A percentile compares a stretch with the other conserved stretches of the same genome.
Evolutionary conservation across 2,888 invertebrate genomes (phyloP).

Genomic region (Chesias legatella): DNA sequence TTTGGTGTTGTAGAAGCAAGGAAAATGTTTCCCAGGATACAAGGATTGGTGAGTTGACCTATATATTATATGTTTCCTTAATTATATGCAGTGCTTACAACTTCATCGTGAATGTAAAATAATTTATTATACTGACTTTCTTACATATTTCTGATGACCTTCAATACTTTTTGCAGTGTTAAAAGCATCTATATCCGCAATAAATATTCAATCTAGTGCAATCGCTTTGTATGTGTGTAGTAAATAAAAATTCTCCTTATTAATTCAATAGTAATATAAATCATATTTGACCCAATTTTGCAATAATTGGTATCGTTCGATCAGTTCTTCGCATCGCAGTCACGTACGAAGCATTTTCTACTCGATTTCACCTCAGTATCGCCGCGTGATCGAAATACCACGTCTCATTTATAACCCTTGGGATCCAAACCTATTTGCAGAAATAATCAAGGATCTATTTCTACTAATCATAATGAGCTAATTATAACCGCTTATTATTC

Average conservation of each 20-base stretch:
- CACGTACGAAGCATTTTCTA: constrained; percentile 27
- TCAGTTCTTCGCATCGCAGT: constrained; percentile 23
- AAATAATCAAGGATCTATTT: constrained; percentile 21
- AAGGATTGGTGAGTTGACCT: constrained; percentile 64
- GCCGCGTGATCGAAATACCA: constrained; percentile 28
- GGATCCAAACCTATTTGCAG: constrained; percentile 7
- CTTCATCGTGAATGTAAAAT: background rate
- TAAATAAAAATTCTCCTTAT: too few relatives aligned
- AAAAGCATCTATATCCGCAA: too few relatives aligned
- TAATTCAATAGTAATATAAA: too few relatives aligned
- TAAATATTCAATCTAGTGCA: too few relatives aligned
- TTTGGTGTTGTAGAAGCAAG: constrained; percentile 37
- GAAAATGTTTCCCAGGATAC: constrained; percentile 74
- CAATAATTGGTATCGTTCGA: constrained; percentile 24
- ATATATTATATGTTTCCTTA: background rate
- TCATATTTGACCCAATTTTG: constrained; percentile 27
- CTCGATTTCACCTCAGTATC: constrained; percentile 34
- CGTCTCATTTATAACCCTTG: constrained; percentile 14
- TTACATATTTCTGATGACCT: too few relatives aligned
- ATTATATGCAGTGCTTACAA: background rate
- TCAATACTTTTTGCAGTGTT: too few relatives aligned
- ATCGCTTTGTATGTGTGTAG: too few relatives aligned
- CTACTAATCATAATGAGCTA: constrained; percentile 9
- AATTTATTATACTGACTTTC: too few relatives aligned
- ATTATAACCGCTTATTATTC: constrained; percentile 10